These are phyloP conservation scores for Hyperoplus immaculatus DNA, from an alignment of 2,797 vertebrate genomes.

Conservation along the genomic window DNA sequence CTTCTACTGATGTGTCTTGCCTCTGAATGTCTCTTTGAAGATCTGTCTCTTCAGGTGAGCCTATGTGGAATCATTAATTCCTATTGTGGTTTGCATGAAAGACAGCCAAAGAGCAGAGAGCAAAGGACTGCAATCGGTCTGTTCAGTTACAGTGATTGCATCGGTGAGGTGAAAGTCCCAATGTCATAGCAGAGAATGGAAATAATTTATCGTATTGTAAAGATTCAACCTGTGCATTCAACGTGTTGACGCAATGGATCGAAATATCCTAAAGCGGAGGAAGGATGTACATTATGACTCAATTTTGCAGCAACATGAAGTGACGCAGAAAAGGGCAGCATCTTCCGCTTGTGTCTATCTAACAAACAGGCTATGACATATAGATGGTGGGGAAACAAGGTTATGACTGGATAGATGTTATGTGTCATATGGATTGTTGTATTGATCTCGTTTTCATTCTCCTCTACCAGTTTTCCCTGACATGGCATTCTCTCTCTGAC, in stretches of 20 bases:
- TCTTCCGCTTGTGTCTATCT: not conserved
- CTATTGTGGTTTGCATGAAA: constrained; percentile 28
- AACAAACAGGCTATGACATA: constrained; percentile 7
- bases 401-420: not conserved
- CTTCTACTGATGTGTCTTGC: constrained; percentile 31
- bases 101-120: constrained; percentile 6
- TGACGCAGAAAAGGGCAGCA: not conserved
- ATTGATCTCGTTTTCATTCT: constrained; percentile 4
- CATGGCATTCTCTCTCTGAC: not conserved
- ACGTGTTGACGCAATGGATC: no score
- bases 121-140: not conserved
- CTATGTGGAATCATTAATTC: constrained; percentile 38
- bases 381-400: constrained; percentile 15
- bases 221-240: not conserved
- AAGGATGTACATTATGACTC: not conserved
- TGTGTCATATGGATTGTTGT: not conserved
- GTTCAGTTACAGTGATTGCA: not conserved
- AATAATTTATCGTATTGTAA: not conserved
- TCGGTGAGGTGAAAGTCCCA: not conserved
- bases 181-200: not conserved
- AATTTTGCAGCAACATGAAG: constrained; percentile 11
- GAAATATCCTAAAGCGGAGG: not conserved
- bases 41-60: constrained; percentile 47
- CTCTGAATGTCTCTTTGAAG: constrained; percentile 45
- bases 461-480: not conserved